Evolutionary conservation across 1,140 invertebrate genomes (phyloP).

Genomic region (Drosophila arizonae): DNA sequence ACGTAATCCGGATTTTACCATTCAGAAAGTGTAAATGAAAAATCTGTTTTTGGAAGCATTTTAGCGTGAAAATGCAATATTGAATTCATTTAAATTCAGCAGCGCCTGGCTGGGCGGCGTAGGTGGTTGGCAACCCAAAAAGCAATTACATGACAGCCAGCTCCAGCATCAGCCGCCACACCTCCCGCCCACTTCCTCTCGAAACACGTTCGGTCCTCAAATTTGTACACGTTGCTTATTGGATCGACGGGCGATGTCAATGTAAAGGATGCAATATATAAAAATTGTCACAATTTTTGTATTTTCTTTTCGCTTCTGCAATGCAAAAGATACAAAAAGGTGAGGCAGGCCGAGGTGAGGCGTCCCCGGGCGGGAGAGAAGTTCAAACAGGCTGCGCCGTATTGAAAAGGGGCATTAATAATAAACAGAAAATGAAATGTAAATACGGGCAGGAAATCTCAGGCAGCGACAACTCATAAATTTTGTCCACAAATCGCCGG

Average conservation of each 20-base stretch:
- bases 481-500: slow-evolving; percentile 66
- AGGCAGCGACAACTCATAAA: slow-evolving; percentile 74
- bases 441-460: slow-evolving; percentile 58
- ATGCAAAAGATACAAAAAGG: slow-evolving; percentile 47
- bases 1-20: slow-evolving; percentile 82
- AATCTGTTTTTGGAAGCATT: slow-evolving; percentile 83
- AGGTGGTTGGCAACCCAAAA: slow-evolving; percentile 48
- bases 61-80: slow-evolving; percentile 83
- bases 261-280: slow-evolving; percentile 48
- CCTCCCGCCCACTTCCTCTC: too few relatives aligned
- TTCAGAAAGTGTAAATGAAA: slow-evolving; percentile 83
- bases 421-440: slow-evolving; percentile 71
- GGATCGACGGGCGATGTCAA: slow-evolving; percentile 13
- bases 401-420: slow-evolving; percentile 55
- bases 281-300: slow-evolving; percentile 62
- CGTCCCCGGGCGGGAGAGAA: neutral
- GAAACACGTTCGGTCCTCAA: slow-evolving; percentile 5
- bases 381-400: slow-evolving; percentile 11
- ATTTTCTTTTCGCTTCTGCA: slow-evolving; percentile 19
- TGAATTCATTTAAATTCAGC: slow-evolving; percentile 82
- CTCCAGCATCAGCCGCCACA: neutral
- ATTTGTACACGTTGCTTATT: slow-evolving; percentile 29
- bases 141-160: slow-evolving; percentile 72
- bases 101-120: slow-evolving; percentile 40
- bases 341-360: neutral